A percentile compares a stretch with the other conserved stretches of the same genome.
Evolutionary conservation across 2,797 vertebrate species (phyloP).

Genomic region (Sebastolobus alascanus): DNA sequence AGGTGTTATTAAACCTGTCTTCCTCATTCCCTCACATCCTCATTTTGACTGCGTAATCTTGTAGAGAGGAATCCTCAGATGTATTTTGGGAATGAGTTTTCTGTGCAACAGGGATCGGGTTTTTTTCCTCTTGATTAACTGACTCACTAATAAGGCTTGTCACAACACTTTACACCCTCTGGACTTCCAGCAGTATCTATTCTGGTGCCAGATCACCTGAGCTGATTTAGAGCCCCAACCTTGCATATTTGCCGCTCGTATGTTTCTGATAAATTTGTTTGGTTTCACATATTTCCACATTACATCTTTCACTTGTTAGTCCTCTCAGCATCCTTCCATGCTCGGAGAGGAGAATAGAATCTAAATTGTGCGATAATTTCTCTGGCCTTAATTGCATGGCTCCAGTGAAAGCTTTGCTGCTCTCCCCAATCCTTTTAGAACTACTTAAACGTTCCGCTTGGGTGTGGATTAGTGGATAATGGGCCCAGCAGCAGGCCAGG

Average conservation of each 20-base stretch:
- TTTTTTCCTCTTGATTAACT: conserved; percentile 56
- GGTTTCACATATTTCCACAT: conserved; percentile 20
- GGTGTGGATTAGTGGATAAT: conserved; percentile 85
- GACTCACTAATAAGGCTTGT: conserved; percentile 48
- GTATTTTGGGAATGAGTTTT: conserved; percentile 50
- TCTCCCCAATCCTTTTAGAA: conserved; percentile 79
- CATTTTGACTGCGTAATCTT: conserved; percentile 45
- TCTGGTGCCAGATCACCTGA: conserved; percentile 40
- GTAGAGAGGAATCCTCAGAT: conserved; percentile 41
- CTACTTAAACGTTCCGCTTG: conserved; percentile 77
- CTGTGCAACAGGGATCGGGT: conserved; percentile 25
- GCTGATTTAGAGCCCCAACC: conserved; percentile 19
- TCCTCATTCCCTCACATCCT: conserved; percentile 36
- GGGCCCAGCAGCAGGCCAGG: conserved; percentile 79
- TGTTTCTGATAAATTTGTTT: conserved; percentile 35
- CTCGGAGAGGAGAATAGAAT: conserved; percentile 57
- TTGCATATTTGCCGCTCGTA: conserved; percentile 10
- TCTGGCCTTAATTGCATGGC: conserved; percentile 76
- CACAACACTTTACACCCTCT: conserved; percentile 54
- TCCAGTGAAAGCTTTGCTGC: conserved; percentile 74
- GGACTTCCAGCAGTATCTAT: conserved; percentile 25
- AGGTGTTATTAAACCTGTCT: conserved; percentile 41
- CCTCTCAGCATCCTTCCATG: conserved; percentile 37
- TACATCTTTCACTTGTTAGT: conserved; percentile 39
- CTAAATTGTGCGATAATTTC: conserved; percentile 75